Evolutionary conservation across 2,113 vertebrate species (phyloP), one percentile per base, ranked within the genome.

Genomic region (Anas platyrhynchos): DNA sequence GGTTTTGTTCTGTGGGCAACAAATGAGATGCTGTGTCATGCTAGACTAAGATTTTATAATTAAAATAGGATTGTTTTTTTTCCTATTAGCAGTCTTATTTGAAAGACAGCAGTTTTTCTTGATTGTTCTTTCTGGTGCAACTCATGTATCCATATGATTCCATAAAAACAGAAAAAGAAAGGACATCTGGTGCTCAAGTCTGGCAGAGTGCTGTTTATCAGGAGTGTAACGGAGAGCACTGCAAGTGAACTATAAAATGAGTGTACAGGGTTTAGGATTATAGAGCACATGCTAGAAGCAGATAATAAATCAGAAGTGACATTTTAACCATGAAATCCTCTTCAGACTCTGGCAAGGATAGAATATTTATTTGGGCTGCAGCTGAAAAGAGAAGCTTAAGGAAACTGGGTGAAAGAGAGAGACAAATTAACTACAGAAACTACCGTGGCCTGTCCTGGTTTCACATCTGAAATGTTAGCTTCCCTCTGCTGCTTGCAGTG

Each of bases 221-320:
- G 50, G 76, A 68, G 15, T 76, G 58, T 69, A 52, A 83, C n/a
- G 48, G 78, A 48, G 72, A 79, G 81, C 2, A 0, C 80, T 93
- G 88, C 73, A 69, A 81, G 62, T 56, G 62, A 94, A 82, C 69
- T 94, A 43, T 89, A 59, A 94, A 92, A 85, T 46, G 36, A 90
- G 62, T 46, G 44, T 66, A 25, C 27, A 38, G 77, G 61, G 71
- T 79, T 89, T 36, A 73, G 91, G 86, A 55, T 93, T 94, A 69
- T 79, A 87, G 59, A 91, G 83, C 65, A 75, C 75, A 38, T 85
- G 71, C 41, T 91, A 59, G 74, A 88, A 91, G 77, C 71, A 79
- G 89, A 75, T 90, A 79, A 83, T 94, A 96, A 97, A 95, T 96
- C 84, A 77, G 78, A 95, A 97, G 65, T 87, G 62, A 91, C 75